These are phyloP conservation scores for Colostygia pectinataria DNA, from an alignment of 2,888 invertebrate genomes.

Conservation along the genomic window DNA sequence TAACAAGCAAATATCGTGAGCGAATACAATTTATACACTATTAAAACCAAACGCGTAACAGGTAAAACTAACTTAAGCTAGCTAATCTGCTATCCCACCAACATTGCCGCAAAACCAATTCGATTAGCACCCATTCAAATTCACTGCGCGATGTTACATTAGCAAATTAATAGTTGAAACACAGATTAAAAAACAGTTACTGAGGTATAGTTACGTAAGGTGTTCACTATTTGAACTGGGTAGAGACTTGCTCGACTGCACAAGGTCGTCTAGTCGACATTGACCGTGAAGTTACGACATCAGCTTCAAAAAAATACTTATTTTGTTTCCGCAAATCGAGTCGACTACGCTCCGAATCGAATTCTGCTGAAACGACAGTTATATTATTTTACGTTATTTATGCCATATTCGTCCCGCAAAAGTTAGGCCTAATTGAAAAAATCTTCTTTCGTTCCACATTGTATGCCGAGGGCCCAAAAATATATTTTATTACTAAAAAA, in stretches of 20 bases:
- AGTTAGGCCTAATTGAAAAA: too few species aligned
- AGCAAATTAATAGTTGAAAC: conserved; percentile 60
- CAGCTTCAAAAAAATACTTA: conserved; percentile 61
- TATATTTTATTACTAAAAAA: too few species aligned
- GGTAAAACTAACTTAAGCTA: too few species aligned
- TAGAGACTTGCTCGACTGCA: conserved; percentile 66
- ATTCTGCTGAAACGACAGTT: conserved; percentile 47
- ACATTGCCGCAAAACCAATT: conserved; percentile 38
- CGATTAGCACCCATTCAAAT: conserved; percentile 52
- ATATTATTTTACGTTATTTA: too few species aligned
- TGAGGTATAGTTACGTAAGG: conserved; percentile 58
- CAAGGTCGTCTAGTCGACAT: conserved; percentile 78
- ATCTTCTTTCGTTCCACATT: too few species aligned
- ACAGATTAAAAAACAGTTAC: conserved; percentile 11
- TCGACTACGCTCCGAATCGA: conserved; percentile 43
- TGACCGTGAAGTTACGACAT: conserved; percentile 76
- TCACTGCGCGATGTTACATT: conserved; percentile 53
- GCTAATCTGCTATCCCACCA: conserved; percentile 40
- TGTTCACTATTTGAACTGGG: conserved; percentile 61
- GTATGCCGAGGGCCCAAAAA: too few species aligned
- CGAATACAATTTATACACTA: conserved; percentile 7
- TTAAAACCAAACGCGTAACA: conserved; percentile 26
- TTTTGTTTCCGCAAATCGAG: conserved; percentile 77
- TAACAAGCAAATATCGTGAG: conserved; percentile 9
- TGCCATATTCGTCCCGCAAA: too few species aligned